Evolutionary conservation across 2,888 invertebrate genomes (phyloP).

Genomic region (Horisme vitalbata): DNA sequence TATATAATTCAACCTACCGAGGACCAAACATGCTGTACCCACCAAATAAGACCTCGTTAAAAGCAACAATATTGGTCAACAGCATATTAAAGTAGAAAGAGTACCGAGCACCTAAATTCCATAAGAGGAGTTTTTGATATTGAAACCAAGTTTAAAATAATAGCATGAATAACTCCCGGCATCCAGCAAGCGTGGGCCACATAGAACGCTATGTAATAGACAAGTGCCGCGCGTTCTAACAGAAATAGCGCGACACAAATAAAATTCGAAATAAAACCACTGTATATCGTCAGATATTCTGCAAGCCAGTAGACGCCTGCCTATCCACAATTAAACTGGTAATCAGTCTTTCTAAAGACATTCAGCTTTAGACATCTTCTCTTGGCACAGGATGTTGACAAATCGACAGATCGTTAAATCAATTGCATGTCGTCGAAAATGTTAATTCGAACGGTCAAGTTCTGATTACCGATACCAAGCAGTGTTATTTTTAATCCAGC

Average conservation of each 20-base stretch:
- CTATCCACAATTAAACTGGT: conserved; percentile 57
- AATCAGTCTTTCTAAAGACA: conserved; percentile 42
- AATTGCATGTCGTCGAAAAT: conserved; percentile 11
- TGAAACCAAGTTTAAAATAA: conserved; percentile 6
- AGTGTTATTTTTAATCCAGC: no score
- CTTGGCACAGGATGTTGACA: conserved; percentile 24
- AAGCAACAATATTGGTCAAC: no score
- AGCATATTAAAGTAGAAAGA: no score
- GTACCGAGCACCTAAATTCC: no score
- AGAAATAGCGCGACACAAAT: conserved; percentile 82
- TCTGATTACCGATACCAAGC: background rate
- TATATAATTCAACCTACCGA: no score
- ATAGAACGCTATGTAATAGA: conserved; percentile 66
- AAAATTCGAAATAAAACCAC: conserved; percentile 80
- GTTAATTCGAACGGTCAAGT: conserved; percentile 2
- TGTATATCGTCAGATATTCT: conserved; percentile 75
- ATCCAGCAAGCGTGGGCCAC: conserved; percentile 62
- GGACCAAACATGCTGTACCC: no score
- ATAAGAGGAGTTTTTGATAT: no score
- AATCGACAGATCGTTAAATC: conserved; percentile 17
- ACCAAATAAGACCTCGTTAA: no score
- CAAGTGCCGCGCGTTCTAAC: conserved; percentile 77
- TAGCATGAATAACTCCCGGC: conserved; percentile 47
- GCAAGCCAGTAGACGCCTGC: conserved; percentile 53
- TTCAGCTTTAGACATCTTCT: conserved; percentile 14